Base-by-base conservation (phyloP, 2,797 vertebrate genomes). In the Microctenopoma lineatum region DNA sequence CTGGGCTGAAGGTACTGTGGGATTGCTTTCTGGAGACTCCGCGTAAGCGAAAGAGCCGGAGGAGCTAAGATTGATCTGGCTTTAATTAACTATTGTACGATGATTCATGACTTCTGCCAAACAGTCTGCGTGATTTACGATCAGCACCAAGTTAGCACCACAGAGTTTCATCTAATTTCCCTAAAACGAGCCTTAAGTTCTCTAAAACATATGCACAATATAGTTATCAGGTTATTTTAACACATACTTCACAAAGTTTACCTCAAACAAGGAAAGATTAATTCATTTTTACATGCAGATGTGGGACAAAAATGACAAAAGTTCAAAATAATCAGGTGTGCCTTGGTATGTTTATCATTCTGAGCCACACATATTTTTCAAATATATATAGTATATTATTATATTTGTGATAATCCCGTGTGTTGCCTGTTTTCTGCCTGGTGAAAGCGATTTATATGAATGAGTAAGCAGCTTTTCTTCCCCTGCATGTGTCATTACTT, bases 11-110 rank as follows among this genome's bases (percentile, higher is more conserved):
- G 66, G 53, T 78, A 77, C 73, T 75, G 66, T 86, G 79, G 79
- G 84, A 86, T 75, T 73, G 62, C 57, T 73, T 62, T 72, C 65
- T 64, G 57, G 53, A 76, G 54, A 65, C 50, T 21, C 32, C 1
- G 68, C 11, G 25, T 34, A 66, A 58, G 38, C 14, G 45, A 55
- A 32, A 27, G 53, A 51, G 71, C 55, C 58, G 59, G 68, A 81
- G 84, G 71, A 80, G 76, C 53, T 21, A 41, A 65, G 77, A 87
- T 82, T 79, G 81, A 86, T 87, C 66, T 68, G 73, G 48, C 52
- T 86, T 88, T 88, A 87, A 88, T 86, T 77, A 84, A 77, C 78
- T 65, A 73, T 86, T 80, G 83, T 79, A 79, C 29, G 21, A 77
- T 86, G 70, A 87, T 86, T 59, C 80, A 77, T 36, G 45, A 59